Percentiles rank a stretch among this genome's conserved stretches.
Evolutionary conservation across 53 echinoderm and acorn worm species (phyloP).

Genomic region (Pentamera pediparva): DNA sequence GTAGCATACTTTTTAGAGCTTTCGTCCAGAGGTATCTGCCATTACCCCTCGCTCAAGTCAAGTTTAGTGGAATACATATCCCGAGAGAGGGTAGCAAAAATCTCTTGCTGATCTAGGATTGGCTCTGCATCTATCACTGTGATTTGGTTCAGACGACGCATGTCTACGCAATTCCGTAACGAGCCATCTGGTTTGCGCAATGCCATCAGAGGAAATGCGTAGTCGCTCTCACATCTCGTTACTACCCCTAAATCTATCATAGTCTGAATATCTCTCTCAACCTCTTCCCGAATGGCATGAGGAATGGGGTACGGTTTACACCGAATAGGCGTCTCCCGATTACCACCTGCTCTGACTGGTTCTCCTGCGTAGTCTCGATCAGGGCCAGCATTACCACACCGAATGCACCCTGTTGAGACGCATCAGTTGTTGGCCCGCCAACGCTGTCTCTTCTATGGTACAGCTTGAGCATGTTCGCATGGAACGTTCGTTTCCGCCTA

Average conservation of each 20-base stretch:
- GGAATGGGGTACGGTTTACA: conserved; percentile 49
- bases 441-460: too few relatives aligned
- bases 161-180: conserved; percentile 32
- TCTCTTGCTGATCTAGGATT: conserved; percentile 42
- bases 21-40: conserved; percentile 48
- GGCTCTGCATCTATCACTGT: conserved; percentile 38
- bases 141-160: conserved; percentile 23
- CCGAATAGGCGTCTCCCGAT: conserved; percentile 17
- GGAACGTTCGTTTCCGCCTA: not conserved
- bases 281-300: conserved; percentile 37
- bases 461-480: not conserved
- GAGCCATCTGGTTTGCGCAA: conserved; percentile 34
- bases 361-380: too few relatives aligned
- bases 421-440: too few relatives aligned
- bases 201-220: conserved; percentile 33
- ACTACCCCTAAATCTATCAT: conserved; percentile 49
- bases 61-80: conserved; percentile 42
- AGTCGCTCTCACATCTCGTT: conserved; percentile 6
- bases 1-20: conserved; percentile 34
- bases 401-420: too few relatives aligned
- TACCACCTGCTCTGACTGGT: too few relatives aligned
- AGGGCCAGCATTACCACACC: too few relatives aligned
- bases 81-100: conserved; percentile 31
- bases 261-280: conserved; percentile 16
- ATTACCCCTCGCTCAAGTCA: conserved; percentile 46